Base-by-base conservation (phyloP, 2,113 vertebrate genomes). In the Recurvirostra avosetta region DNA sequence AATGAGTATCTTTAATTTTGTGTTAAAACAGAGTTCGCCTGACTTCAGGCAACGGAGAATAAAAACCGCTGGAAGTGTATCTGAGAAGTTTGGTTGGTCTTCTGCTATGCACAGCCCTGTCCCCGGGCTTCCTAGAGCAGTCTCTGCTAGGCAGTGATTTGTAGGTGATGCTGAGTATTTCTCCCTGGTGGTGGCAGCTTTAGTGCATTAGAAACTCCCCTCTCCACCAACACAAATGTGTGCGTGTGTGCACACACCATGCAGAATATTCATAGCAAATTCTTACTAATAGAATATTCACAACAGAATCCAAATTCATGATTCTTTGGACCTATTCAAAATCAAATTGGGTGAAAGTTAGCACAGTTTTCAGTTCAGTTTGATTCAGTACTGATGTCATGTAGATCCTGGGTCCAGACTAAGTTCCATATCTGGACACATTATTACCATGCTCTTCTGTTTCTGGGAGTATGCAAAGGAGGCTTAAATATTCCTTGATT, bases 41-140 rank as follows among this genome's bases (percentile, higher is more conserved):
- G 55, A 13, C 50, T 77, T 56, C 41, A 66, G 29, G 11, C 6
- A 66, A 77, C 26, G 30, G 41, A 45, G 27, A 58, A 36, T 21
- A 77, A 81, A 62, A 74, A 6, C 10, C 0, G 0, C 47, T 80
- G 55, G 3, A 73, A 62, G 27, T 10, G 5, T 63, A 5, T 67
- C 22, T 22, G 14, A 65, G 26, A 12, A 59, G 11, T 84, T 70
- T 74, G 45, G 6, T 26, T 80, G 43, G 27, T 85, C 23, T 76
- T 74, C 14, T 55, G n/a, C 53, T 74, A 36, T 45, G n/a, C 29
- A 50, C 58, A 82, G 59, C 1, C 3, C 23, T 49, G 29, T 91
- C 32, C 12, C 6, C 9, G 20, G n/a, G 38, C 32, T 74, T 70
- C n/a, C 29, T 38, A 21, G 23, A 68, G 19, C 6, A 68, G 34